Percentiles rank a stretch among this genome's conserved stretches.
Conservation (phyloP, 2,797 vertebrate species). For the Menidia menidia region DNA sequence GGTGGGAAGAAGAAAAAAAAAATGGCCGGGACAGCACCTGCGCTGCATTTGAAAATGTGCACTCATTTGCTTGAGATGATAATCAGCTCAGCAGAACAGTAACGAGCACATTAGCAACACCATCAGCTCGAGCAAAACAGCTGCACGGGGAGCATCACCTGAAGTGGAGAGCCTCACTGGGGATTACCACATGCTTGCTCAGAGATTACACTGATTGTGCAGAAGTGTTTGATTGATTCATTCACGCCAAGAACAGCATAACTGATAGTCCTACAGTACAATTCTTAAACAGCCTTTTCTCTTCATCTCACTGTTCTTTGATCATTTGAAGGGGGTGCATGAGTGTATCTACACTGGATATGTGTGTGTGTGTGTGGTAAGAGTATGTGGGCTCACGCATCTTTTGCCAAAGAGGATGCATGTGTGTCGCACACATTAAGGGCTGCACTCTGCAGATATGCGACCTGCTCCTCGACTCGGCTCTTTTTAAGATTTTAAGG, state of each 20-base stretch:
- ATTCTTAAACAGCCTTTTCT: conserved; percentile 59
- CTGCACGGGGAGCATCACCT: conserved; percentile 74
- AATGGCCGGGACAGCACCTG: conserved; percentile 61
- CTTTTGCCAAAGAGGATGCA: conserved; percentile 61
- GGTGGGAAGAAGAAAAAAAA: conserved; percentile 9
- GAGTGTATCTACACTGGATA: conserved; percentile 13
- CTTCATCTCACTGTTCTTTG: conserved; percentile 37
- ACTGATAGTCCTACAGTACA: conserved; percentile 54
- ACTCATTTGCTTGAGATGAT: conserved; percentile 72
- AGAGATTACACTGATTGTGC: conserved; percentile 68
- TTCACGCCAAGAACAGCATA: conserved; percentile 53
- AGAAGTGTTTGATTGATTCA: conserved; percentile 69
- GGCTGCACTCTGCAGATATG: conserved; percentile 78
- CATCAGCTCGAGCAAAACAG: conserved; percentile 69
- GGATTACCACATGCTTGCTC: conserved; percentile 67
- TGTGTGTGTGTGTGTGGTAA: conserved; percentile 60
- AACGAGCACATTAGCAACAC: conserved; percentile 78
- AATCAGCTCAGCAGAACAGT: conserved; percentile 74
- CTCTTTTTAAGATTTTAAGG: conserved; percentile 65
- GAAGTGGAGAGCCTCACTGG: conserved; percentile 62
- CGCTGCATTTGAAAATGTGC: conserved; percentile 32
- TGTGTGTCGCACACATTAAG: conserved; percentile 51
- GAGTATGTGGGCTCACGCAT: conserved; percentile 58
- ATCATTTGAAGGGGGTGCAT: conserved; percentile 41
- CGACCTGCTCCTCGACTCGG: conserved; percentile 71